Conservation (phyloP, 2,797 vertebrate species). For the Steatocranus sp. region DNA sequence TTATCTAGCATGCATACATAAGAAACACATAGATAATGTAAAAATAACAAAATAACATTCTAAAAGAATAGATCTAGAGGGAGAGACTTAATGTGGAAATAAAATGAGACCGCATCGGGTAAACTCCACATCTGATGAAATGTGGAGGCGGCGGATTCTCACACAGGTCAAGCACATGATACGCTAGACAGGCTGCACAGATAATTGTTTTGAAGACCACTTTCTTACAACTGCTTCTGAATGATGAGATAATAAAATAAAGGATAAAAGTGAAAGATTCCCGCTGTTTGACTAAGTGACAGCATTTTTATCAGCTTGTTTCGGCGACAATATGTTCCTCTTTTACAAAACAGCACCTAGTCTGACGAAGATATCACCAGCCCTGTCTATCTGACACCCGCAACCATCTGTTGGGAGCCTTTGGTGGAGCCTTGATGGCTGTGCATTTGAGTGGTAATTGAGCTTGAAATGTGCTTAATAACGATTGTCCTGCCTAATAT, state of each 20-base stretch:
- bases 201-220: background rate
- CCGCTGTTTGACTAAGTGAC: background rate
- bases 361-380: conserved; percentile 55
- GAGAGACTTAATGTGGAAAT: conserved; percentile 83
- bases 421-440: conserved; percentile 66
- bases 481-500: conserved; percentile 74
- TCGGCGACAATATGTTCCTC: background rate
- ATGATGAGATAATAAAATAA: background rate
- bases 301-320: background rate
- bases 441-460: conserved; percentile 73
- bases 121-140: conserved; percentile 66
- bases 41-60: conserved; percentile 57
- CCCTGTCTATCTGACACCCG: conserved; percentile 55
- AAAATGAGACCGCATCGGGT: conserved; percentile 76
- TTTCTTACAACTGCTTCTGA: background rate
- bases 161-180: conserved; percentile 50
- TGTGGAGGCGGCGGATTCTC: conserved; percentile 63
- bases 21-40: background rate
- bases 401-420: conserved; percentile 67
- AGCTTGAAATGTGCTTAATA: conserved; percentile 79
- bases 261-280: background rate
- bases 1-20: background rate
- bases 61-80: conserved; percentile 65
- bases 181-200: background rate
- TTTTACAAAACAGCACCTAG: conserved; percentile 29